Evolutionary conservation across 2,888 invertebrate genomes (phyloP).

Genomic region (Diadegma fenestrale): DNA sequence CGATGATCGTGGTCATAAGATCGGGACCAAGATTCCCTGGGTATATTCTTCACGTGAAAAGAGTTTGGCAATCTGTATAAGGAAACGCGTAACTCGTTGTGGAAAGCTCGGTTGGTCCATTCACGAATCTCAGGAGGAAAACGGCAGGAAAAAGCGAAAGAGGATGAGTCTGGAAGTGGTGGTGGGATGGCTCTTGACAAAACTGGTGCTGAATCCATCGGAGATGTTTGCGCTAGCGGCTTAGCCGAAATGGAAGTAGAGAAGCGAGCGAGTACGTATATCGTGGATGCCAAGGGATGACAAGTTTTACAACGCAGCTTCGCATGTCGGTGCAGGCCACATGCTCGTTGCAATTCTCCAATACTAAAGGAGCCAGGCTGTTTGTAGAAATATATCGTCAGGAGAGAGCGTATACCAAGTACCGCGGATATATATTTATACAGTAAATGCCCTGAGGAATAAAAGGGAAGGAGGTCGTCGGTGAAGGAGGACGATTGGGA

Average conservation of each 20-base stretch:
- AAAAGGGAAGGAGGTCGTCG: background rate
- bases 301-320: constrained; percentile 53
- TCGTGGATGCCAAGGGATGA: constrained; percentile 25
- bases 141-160: constrained; percentile 29
- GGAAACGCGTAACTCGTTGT: constrained; percentile 44
- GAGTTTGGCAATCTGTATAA: constrained; percentile 45
- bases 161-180: background rate
- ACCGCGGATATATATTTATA: constrained; percentile 22
- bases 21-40: background rate
- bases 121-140: constrained; percentile 38
- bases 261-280: constrained; percentile 9
- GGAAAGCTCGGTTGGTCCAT: constrained; percentile 30
- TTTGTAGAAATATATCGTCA: constrained; percentile 41
- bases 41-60: background rate
- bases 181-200: background rate
- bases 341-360: constrained; percentile 35
- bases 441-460: constrained; percentile 29
- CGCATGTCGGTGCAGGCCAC: constrained; percentile 31
- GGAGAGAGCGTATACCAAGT: constrained; percentile 48
- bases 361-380: constrained; percentile 34
- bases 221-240: constrained; percentile 59
- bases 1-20: background rate
- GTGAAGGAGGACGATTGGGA: constrained; percentile 32
- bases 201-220: constrained; percentile 19
- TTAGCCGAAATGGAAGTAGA: constrained; percentile 21